Base-by-base conservation (phyloP, 1,140 invertebrate species). In the Drosophila micromelanica region DNA sequence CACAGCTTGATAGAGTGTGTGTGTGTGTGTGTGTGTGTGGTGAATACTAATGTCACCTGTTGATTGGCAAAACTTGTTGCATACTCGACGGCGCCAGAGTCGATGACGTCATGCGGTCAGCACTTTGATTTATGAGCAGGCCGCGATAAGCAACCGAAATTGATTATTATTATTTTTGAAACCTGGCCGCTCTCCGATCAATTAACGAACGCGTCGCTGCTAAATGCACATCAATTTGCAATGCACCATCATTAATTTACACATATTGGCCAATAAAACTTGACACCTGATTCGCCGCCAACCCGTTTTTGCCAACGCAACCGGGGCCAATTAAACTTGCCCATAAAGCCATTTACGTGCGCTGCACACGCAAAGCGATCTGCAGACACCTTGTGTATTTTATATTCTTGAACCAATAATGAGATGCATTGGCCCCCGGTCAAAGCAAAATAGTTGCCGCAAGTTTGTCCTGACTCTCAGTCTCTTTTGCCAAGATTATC, bases 11-110 rank as follows among this genome's bases (percentile, higher is more conserved):
- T 43, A 46, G 8, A 40, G n/a, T 13, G 38, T 38, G 49, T 13
- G 45, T 63, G 67, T 78, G 76, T n/a, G n/a, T n/a, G n/a, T n/a
- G n/a, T 38, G 49, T 13, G 45, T 63, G 67, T 78, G 76, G 79
- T 82, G 71, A 76, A 51, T 56, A 38, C 27, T n/a, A 54, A 63
- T 46, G 73, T 70, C 71, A 86, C 82, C 82, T 86, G 82, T 86
- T 87, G 82, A 80, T 75, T 77, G 78, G 49, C 60, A 49, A 75
- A 73, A 81, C 81, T 86, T 86, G 82, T 82, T 86, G 82, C 82
- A 82, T 86, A 89, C 75, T 68, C 52, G 60, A 20, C 13, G 49
- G 61, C 67, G 32, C 73, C 17, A 37, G 15, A 40, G 57, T 46
- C 13, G 46, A 54, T 85, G 80, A 84, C 80, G 69, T 77, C 65